phyloP scores from a whole-genome alignment of 2,888 invertebrate genomes.

The Dicroscelio sp. region DNA sequence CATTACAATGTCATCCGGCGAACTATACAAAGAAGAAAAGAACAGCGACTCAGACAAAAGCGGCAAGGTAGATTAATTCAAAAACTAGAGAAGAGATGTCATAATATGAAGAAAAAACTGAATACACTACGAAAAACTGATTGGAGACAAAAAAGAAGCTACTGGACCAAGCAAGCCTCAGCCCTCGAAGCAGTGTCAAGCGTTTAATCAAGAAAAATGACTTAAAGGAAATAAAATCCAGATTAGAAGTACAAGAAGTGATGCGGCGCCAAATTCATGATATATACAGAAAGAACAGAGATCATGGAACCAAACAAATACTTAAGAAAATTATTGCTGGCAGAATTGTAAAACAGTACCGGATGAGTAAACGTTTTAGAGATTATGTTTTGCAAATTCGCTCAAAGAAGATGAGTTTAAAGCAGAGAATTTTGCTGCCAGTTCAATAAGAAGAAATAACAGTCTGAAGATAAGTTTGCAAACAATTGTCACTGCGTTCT shows the following conservation, averaged over 20 bases:
- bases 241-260: background rate
- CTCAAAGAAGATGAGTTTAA: no score
- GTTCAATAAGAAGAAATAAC: no score
- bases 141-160: background rate
- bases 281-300: conserved; percentile 4
- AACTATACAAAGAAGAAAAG: background rate
- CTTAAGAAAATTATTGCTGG: background rate
- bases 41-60: background rate
- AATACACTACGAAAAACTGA: background rate
- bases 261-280: conserved; percentile 16
- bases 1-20: background rate
- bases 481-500: background rate
- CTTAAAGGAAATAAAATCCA: background rate
- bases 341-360: background rate
- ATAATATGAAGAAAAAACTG: background rate
- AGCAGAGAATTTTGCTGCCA: no score
- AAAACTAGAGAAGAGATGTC: background rate
- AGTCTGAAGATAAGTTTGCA: conserved; percentile 21
- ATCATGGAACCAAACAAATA: background rate
- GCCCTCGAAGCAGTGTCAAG: background rate
- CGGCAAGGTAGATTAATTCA: background rate
- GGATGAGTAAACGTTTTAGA: background rate
- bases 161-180: background rate
- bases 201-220: background rate
- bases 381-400: no score